phyloP scores from a whole-genome alignment of 2,888 invertebrate species.

The Pandemis corylana region DNA sequence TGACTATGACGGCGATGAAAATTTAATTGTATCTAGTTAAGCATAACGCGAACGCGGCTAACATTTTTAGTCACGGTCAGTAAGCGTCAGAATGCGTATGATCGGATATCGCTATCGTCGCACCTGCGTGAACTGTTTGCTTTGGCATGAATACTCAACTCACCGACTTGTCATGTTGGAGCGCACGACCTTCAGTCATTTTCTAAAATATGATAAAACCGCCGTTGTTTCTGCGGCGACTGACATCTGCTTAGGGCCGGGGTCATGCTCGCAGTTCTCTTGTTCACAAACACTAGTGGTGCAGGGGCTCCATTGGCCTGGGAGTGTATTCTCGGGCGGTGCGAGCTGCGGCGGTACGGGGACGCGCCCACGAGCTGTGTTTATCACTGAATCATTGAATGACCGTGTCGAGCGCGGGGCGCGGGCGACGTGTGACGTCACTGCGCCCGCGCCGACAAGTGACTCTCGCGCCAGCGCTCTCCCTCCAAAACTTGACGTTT shows the following conservation, averaged over 20 bases:
- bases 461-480: slow-evolving; percentile 49
- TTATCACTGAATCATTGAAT: slow-evolving; percentile 70
- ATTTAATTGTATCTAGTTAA: slow-evolving; percentile 1
- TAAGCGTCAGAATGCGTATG: slow-evolving; percentile 11
- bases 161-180: slow-evolving; percentile 79
- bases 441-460: slow-evolving; percentile 45
- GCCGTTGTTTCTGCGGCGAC: slow-evolving; percentile 79
- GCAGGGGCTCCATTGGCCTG: slow-evolving; percentile 44
- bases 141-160: slow-evolving; percentile 54
- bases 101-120: slow-evolving; percentile 5
- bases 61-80: slow-evolving; percentile 37
- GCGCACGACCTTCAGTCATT: slow-evolving; percentile 80
- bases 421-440: slow-evolving; percentile 48
- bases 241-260: slow-evolving; percentile 78
- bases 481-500: slow-evolving; percentile 46
- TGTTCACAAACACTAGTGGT: slow-evolving; percentile 44
- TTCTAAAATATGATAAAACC: slow-evolving; percentile 83
- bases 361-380: slow-evolving; percentile 69
- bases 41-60: slow-evolving; percentile 9
- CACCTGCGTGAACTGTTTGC: slow-evolving; percentile 13
- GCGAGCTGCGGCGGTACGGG: slow-evolving; percentile 70
- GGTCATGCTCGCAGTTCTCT: slow-evolving; percentile 67
- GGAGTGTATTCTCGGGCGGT: slow-evolving; percentile 64
- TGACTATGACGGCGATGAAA: neutral
- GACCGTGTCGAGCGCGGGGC: slow-evolving; percentile 51